A percentile compares a stretch with the other conserved stretches of the same genome.
Conservation (phyloP, 2,797 vertebrate species). For the Pseudotriccus pelzelni region DNA sequence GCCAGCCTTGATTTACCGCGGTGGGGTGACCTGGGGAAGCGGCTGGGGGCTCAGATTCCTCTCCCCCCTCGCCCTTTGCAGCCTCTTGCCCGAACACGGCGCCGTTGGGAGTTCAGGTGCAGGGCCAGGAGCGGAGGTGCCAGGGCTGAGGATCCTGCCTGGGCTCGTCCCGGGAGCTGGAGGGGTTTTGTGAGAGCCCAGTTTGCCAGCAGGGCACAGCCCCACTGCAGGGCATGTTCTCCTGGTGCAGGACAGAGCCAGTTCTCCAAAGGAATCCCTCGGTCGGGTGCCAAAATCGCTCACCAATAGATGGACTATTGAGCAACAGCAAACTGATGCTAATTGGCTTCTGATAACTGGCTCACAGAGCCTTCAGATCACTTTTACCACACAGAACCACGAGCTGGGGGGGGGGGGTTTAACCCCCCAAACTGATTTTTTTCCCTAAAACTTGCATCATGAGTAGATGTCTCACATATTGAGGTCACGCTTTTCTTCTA, state of each 20-base stretch:
- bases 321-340: not conserved
- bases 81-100: rapidly evolving
- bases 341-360: not conserved
- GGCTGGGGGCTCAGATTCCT: not conserved
- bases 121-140: not conserved
- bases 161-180: not conserved
- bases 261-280: not conserved
- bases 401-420: not conserved
- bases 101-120: rapidly evolving
- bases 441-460: not conserved
- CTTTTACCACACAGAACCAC: not conserved
- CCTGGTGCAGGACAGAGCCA: not conserved
- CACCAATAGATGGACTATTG: not conserved
- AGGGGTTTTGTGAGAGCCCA: not conserved
- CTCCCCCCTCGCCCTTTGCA: not conserved
- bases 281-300: not conserved
- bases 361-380: not conserved
- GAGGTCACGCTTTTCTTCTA: not conserved
- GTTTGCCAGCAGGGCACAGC: not conserved
- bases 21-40: not conserved
- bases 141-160: not conserved
- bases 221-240: not conserved
- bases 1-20: not conserved
- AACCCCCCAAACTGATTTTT: not conserved
- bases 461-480: not conserved